These are phyloP conservation scores for Acipenser ruthenus DNA, from an alignment of 2,797 vertebrate genomes.

Conservation along the genomic window DNA sequence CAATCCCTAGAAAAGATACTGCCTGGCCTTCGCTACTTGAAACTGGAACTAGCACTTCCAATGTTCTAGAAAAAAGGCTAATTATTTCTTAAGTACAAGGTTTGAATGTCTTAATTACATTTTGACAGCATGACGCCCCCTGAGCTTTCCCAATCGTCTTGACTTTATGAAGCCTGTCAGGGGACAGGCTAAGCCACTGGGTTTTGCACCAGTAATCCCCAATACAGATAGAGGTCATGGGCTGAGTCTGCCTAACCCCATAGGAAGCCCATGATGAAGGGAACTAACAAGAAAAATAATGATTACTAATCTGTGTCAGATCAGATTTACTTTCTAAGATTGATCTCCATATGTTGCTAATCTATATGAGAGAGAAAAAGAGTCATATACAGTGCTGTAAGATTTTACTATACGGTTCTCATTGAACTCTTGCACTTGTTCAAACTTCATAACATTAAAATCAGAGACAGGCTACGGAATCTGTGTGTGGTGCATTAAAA, in stretches of 20 bases:
- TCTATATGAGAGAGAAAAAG: too few relatives aligned
- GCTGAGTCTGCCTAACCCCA: constrained; percentile 14
- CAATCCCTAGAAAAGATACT: too few relatives aligned
- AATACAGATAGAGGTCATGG: constrained; percentile 28
- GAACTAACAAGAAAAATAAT: background rate
- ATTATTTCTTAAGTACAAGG: constrained; percentile 21
- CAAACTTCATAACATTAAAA: too few relatives aligned
- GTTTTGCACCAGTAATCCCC: constrained; percentile 31
- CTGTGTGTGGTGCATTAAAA: too few relatives aligned
- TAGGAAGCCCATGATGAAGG: constrained; percentile 14
- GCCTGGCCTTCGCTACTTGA: too few relatives aligned
- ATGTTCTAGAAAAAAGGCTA: constrained; percentile 27
- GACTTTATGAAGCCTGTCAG: background rate
- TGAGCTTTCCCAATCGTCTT: constrained; percentile 33
- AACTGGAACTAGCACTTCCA: constrained; percentile 14
- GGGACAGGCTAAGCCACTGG: constrained; percentile 24
- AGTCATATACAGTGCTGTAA: too few relatives aligned
- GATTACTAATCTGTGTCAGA: too few relatives aligned
- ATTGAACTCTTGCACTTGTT: too few relatives aligned
- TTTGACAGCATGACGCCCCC: constrained; percentile 32
- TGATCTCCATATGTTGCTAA: too few relatives aligned
- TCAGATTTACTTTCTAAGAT: too few relatives aligned
- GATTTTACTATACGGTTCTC: too few relatives aligned
- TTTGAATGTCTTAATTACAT: constrained; percentile 21
- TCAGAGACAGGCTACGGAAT: too few relatives aligned